Evolutionary conservation across 2,888 invertebrate genomes (phyloP).

Genomic region (Neoascia interrupta): DNA sequence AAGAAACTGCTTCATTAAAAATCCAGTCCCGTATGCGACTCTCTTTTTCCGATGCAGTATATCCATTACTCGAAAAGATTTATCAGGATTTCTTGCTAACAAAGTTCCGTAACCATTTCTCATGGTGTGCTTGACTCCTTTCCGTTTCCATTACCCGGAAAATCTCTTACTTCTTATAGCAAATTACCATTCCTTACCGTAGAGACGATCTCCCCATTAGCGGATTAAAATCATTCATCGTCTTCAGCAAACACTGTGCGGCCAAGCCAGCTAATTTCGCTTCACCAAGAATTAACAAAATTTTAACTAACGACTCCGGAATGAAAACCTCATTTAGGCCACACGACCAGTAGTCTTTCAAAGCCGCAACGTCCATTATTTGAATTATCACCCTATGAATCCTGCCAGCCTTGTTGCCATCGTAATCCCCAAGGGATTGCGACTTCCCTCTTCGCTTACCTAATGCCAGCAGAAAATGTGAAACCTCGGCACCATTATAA

Average conservation of each 20-base stretch:
- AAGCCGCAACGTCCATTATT: constrained; percentile 44
- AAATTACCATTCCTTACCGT: too few species aligned
- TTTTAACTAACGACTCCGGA: constrained; percentile 8
- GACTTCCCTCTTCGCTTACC: constrained; percentile 8
- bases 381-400: constrained; percentile 42
- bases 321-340: not conserved
- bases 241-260: constrained; percentile 2
- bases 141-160: too few species aligned
- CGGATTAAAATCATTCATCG: constrained; percentile 9
- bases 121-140: too few species aligned
- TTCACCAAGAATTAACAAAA: constrained; percentile 29
- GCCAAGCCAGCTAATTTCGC: not conserved
- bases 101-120: too few species aligned
- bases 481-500: constrained; percentile 53
- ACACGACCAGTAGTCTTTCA: constrained; percentile 18
- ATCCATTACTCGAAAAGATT: too few species aligned
- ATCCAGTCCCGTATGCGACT: too few species aligned
- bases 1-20: too few species aligned
- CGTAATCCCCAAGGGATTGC: constrained; percentile 20
- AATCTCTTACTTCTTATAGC: too few species aligned
- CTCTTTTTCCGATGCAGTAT: too few species aligned
- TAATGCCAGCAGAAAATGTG: constrained; percentile 37
- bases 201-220: too few species aligned
- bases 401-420: not conserved
- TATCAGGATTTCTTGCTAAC: too few species aligned